A percentile compares a stretch with the other conserved stretches of the same genome.
These are phyloP conservation scores for Athalia rosae DNA, from an alignment of 2,888 invertebrate species.

Conservation along the genomic window DNA sequence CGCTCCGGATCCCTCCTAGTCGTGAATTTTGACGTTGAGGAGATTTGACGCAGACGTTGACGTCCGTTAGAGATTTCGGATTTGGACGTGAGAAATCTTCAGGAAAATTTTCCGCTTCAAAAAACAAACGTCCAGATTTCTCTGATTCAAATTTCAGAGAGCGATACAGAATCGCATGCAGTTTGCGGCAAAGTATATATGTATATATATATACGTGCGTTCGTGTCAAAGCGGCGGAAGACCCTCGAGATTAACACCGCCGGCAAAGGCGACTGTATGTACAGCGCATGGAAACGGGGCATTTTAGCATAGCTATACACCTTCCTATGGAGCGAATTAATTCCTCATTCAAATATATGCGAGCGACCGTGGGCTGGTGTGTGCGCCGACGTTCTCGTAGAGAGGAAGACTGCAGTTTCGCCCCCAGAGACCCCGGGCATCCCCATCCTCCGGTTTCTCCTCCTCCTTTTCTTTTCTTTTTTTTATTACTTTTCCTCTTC, in stretches of 20 bases:
- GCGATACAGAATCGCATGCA: too few species aligned
- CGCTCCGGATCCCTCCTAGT: too few species aligned
- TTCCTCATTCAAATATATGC: constrained; percentile 43
- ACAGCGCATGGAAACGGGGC: background rate
- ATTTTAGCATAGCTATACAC: constrained; percentile 18
- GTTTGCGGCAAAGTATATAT: background rate
- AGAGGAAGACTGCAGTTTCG: constrained; percentile 25
- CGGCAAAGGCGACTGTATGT: background rate
- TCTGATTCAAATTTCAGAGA: too few species aligned
- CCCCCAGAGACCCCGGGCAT: background rate
- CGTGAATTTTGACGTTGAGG: too few species aligned
- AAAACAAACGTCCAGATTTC: too few species aligned
- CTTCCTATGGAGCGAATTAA: constrained; percentile 41
- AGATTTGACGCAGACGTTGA: too few species aligned
- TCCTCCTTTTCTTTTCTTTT: background rate
- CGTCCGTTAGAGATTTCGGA: too few species aligned
- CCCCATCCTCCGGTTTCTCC: background rate
- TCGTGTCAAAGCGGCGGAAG: constrained; percentile 33
- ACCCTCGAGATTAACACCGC: constrained; percentile 35
- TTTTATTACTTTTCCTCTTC: background rate
- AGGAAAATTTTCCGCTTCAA: too few species aligned
- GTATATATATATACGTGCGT: too few species aligned
- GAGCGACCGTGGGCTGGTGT: constrained; percentile 1
- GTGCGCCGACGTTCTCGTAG: background rate
- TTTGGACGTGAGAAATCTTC: background rate